These are phyloP conservation scores for Hemicentrotus pulcherrimus DNA, from an alignment of 35 echinoderm and acorn worm genomes.

Conservation along the genomic window DNA sequence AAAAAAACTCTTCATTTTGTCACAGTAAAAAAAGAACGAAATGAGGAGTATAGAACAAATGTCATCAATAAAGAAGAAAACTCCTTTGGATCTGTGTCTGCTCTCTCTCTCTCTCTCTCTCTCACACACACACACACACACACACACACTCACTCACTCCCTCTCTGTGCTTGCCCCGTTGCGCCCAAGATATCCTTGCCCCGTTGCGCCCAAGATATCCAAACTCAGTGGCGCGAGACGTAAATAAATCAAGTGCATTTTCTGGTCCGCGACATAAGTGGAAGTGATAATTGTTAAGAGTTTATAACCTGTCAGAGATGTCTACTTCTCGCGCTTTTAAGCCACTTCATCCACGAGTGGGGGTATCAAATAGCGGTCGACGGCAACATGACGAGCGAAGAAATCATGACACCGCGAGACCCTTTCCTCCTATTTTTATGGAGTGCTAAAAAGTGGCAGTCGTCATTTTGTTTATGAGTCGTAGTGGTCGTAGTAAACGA, in stretches of 20 bases:
- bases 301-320: constrained; percentile 48
- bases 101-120: no score
- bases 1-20: no score
- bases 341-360: not conserved
- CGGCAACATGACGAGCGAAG: constrained; percentile 12
- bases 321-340: constrained; percentile 44
- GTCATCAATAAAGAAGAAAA: no score
- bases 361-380: not conserved
- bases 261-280: constrained; percentile 5
- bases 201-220: constrained; percentile 37
- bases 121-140: no score
- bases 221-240: constrained; percentile 38
- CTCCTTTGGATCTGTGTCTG: no score
- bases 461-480: constrained; percentile 38
- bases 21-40: no score
- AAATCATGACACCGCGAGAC: constrained; percentile 31
- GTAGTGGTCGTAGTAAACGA: constrained; percentile 38
- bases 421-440: constrained; percentile 17
- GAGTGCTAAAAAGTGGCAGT: constrained; percentile 53
- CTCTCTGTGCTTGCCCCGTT: not conserved
- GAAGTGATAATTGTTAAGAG: constrained; percentile 48
- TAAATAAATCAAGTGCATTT: constrained; percentile 49
- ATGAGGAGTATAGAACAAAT: no score
- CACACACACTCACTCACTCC: not conserved
- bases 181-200: not conserved